Base-by-base conservation (phyloP, 2,113 vertebrate species). In the Fukomys damarensis region DNA sequence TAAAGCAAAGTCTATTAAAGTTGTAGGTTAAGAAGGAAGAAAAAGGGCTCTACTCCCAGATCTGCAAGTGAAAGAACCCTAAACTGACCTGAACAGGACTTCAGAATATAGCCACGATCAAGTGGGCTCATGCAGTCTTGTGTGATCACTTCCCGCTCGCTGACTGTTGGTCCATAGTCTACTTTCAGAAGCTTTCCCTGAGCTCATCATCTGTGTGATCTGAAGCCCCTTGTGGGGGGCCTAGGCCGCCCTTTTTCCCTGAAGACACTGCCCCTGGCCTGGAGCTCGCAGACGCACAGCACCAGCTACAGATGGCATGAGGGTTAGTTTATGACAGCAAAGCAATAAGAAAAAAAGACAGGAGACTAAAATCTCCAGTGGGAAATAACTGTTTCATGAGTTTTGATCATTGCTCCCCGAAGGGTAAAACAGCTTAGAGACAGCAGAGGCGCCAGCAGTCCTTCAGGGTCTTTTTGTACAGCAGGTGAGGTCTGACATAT, bases 161-260 rank as follows among this genome's bases (percentile, higher is more conserved):
- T 22, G 11, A 20, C 28, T 46, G 22, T 16, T 17, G 30, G 41
- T 41, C 66, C 12, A 28, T 17, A 28, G 43, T 59, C 14, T 59
- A 26, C 49, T 88, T 70, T 84, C 38, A 20, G 77, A 77, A 77
- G 32, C 2, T 24, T 52, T 59, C 61, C 35, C 65, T 35, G 26
- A 32, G 43, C 43, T 1, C 2, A 2, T 26, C 2, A 0, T 54
- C 12, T 4, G 4, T 22, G 8, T 54, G 5, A 52, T 5, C 43
- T 26, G 63, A 80, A 35, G 26, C 74, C 26, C 26, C 14, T 14
- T 1, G 3, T 19, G 2, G 52, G 17, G 22, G 38, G n/a, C n/a
- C 16, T 8, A 9, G 35, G n/a, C 63, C 35, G 30, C 14, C 30
- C 52, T 13, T 63, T 28, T 59, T 19, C 7, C 6, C 5, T 14